Conservation (phyloP, 2,113 vertebrate species). For the Scophthalmus maximus region DNA sequence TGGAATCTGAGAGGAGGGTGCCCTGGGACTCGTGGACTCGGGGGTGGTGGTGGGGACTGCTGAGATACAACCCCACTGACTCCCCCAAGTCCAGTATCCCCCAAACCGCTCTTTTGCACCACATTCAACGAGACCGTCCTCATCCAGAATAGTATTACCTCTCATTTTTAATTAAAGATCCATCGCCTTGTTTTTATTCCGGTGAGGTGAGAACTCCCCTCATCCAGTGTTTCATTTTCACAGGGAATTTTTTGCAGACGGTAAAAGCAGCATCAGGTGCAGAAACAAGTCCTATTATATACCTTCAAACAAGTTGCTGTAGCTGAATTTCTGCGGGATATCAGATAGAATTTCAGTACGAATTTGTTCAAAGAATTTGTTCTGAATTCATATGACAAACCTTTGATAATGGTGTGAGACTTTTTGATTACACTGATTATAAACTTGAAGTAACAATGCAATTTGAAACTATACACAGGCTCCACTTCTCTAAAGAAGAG, state of each 20-base stretch:
- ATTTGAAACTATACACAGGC: neutral
- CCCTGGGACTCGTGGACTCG: slow-evolving; percentile 34
- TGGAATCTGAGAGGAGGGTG: slow-evolving; percentile 61
- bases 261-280: slow-evolving; percentile 14
- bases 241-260: slow-evolving; percentile 2
- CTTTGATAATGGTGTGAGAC: neutral
- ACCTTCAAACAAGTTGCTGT: slow-evolving; percentile 21
- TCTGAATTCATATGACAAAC: too few relatives aligned
- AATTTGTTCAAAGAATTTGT: neutral
- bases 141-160: slow-evolving; percentile 50
- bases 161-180: slow-evolving; percentile 71
- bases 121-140: slow-evolving; percentile 38
- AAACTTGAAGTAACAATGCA: too few relatives aligned
- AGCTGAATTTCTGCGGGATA: slow-evolving; percentile 5
- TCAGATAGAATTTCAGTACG: too few relatives aligned
- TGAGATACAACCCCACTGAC: slow-evolving; percentile 30
- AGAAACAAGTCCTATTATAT: slow-evolving; percentile 26
- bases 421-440: too few relatives aligned
- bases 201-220: slow-evolving; percentile 55
- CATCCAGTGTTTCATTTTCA: slow-evolving; percentile 56
- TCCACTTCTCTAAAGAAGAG: too few relatives aligned
- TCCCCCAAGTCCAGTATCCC: slow-evolving; percentile 35
- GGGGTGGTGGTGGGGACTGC: neutral
- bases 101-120: slow-evolving; percentile 44
- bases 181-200: slow-evolving; percentile 58